Conservation (phyloP, 2,797 vertebrate species). For the Darevskia mixta region DNA sequence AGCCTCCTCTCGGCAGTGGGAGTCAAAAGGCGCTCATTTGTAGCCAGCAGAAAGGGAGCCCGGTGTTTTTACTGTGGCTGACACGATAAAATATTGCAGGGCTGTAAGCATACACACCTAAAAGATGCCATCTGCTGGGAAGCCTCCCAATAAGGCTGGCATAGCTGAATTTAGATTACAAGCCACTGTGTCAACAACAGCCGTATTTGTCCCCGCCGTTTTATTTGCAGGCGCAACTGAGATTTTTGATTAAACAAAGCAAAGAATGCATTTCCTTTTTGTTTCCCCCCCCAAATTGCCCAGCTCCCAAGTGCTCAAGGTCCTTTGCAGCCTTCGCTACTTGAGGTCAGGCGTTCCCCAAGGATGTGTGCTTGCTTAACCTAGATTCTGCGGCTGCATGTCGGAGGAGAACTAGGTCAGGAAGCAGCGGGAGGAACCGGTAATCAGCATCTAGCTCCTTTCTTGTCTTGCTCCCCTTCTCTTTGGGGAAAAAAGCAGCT, state of each 20-base stretch:
- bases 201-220: not conserved
- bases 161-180: not conserved
- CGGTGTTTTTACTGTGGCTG: not conserved
- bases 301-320: not conserved
- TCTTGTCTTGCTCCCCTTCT: not conserved
- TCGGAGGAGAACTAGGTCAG: constrained; percentile 37
- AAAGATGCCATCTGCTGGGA: not conserved
- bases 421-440: not conserved
- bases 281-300: fast-evolving
- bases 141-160: not conserved
- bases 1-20: too few species aligned
- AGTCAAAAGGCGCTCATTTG: too few species aligned
- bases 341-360: fast-evolving
- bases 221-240: not conserved
- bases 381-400: constrained; percentile 27
- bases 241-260: not conserved
- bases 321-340: fast-evolving
- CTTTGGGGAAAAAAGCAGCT: not conserved
- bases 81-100: fast-evolving
- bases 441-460: not conserved
- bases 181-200: fast-evolving
- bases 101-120: fast-evolving
- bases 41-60: too few species aligned
- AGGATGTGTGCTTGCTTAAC: constrained; percentile 29
- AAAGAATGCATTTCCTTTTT: not conserved